These are phyloP conservation scores for Hylaea fasciaria DNA, from an alignment of 2,888 invertebrate species.

Conservation along the genomic window DNA sequence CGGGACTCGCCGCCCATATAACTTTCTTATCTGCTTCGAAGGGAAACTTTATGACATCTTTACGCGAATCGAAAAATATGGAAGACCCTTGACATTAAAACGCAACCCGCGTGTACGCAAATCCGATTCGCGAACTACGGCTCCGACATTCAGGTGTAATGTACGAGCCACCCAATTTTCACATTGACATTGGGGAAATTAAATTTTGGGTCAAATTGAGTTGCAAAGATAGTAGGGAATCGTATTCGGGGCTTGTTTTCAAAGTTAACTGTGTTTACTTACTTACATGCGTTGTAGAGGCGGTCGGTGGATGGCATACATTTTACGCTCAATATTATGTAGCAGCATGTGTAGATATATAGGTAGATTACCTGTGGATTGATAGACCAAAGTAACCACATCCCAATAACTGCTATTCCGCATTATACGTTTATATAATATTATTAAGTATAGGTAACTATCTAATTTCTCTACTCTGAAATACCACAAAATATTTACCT, in stretches of 20 bases:
- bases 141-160: slow-evolving; percentile 29
- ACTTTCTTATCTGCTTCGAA: slow-evolving; percentile 78
- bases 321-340: too few relatives aligned
- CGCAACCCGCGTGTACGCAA: slow-evolving; percentile 57
- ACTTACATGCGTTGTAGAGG: neutral
- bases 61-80: slow-evolving; percentile 77
- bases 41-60: slow-evolving; percentile 79
- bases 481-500: too few relatives aligned
- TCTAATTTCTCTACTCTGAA: too few relatives aligned
- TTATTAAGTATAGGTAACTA: too few relatives aligned
- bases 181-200: slow-evolving; percentile 22
- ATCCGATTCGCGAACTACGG: slow-evolving; percentile 59
- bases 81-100: slow-evolving; percentile 70
- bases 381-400: too few relatives aligned
- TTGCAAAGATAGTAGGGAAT: slow-evolving; percentile 12
- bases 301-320: too few relatives aligned
- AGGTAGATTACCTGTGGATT: too few relatives aligned
- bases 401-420: too few relatives aligned
- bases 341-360: too few relatives aligned
- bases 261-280: neutral
- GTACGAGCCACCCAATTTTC: slow-evolving; percentile 14
- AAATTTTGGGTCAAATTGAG: slow-evolving; percentile 18
- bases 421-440: too few relatives aligned
- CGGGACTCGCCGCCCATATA: slow-evolving; percentile 73
- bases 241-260: slow-evolving; percentile 4